Base-by-base conservation (phyloP, 2,888 invertebrate species). In the Drosophila kambysellisi region DNA sequence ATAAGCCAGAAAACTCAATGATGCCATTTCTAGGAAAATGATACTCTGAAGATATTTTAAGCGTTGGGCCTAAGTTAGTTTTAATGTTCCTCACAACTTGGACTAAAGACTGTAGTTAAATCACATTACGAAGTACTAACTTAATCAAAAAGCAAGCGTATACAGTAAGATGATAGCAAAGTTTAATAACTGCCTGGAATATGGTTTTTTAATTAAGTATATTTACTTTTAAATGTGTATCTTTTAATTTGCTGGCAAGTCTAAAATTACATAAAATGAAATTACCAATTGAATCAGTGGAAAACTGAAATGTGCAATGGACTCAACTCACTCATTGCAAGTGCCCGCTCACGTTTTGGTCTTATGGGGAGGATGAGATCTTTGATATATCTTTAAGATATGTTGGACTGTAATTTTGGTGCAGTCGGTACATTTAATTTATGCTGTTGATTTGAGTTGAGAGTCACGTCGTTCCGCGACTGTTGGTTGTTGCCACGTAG, bases 311-410 rank as follows among this genome's bases (percentile, higher is more conserved):
- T 46, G 61, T 58, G 69, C 66, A 70, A 50, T 9, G 57, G 52
- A 67, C 68, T 70, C 41, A 64, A 39, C 35, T 25, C 35, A 66
- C 70, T 74, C 72, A 76, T 82, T 80, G 84, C 73, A 64, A 82
- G 74, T 83, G 79, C 57, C 81, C 74, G 81, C 76, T 85, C 89
- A 85, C 85, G 85, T 84, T 80, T 81, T 71, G 62, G 35, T 17
- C 48, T 52, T 48, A 50, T 64, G 46, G 3, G 56, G 29, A 39
- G 56, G 56, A 29, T 50, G 51, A 66, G 66, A 77, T 77, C 69
- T 74, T 52, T 60, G 67, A 79, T 87, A 79, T 87, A 54, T 67
- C 59, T 70, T 64, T 61, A 4, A 67, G 78, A 77, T 81, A 74
- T 67, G 35, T 50, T 50, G 65, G 66, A 46, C 48, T 52, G 71